Evolutionary conservation across 2,113 vertebrate species (phyloP), one percentile per base, ranked within the genome.

Genomic region (Chitala chitala): DNA sequence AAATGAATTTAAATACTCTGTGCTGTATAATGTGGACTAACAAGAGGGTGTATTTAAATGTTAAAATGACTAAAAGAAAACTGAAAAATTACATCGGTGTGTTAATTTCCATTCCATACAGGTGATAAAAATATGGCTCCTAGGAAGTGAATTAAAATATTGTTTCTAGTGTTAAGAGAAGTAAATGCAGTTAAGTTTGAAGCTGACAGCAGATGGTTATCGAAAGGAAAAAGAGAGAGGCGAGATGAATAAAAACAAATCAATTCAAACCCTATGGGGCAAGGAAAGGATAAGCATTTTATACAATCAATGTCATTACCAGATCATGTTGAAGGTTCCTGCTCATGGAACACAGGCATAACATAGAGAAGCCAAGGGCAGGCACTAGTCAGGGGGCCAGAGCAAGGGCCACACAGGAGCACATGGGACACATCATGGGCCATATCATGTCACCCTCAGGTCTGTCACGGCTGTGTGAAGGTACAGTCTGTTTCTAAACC

Each of bases 241-340:
- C n/a, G 8, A 29, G 24, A 59, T 42, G 36, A 22, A 56, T 42
- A 58, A 29, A 59, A 66, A 44, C 10, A 12, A 44, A 46, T 59
- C 56, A 38, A 38, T 46, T 29, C 13, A 26, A 56, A 46, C 38
- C 40, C n/a, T 72, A 5, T 1, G 3, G 38, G 40, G 40, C 3
- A 22, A 40, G 42, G 40, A n/a, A n/a, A n/a, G 15, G 55, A 8
- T 59, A 17, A 15, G 10, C 40, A 7, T 24, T 20, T 72, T 38
- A 72, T 54, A 40, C 55, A 59, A 59, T 72, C 71, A 61, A 31
- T 22, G 29, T 10, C 26, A 72, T 72, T 59, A 48, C 40, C 6
- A 10, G 40, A 24, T 44, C 26, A 17, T 36, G 31, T 13, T 20
- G 51, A n/a, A 24, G 69, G 20, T 40, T 50, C 33, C 7, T 36